phyloP scores from a whole-genome alignment of 2,113 vertebrate species.

The Chaetorhynchus papuensis region DNA sequence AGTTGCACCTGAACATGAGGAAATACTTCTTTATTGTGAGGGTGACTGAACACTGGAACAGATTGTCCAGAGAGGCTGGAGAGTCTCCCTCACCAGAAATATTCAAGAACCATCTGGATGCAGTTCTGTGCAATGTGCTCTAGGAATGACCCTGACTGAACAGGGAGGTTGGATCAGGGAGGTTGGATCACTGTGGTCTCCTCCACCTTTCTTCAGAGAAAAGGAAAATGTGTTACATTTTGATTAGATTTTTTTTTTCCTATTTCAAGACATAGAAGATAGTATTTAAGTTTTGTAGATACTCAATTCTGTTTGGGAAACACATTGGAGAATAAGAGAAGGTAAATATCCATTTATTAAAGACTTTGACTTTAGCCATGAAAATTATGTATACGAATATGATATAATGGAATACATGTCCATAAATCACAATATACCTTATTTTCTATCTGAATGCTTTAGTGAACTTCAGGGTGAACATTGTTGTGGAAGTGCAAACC shows the following conservation, averaged over 20 bases:
- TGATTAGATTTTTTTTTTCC: background rate
- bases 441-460: slow-evolving; percentile 11
- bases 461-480: background rate
- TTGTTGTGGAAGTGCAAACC: background rate
- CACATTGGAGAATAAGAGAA: background rate
- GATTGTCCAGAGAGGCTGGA: background rate
- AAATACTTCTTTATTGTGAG: background rate
- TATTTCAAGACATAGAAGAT: background rate
- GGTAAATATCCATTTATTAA: background rate
- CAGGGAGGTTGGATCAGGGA: background rate
- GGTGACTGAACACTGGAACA: rapidly evolving
- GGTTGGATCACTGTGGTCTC: background rate
- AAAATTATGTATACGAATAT: background rate
- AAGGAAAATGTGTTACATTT: background rate
- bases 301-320: background rate
- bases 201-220: background rate
- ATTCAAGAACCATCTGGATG: background rate
- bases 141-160: background rate
- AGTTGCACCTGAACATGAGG: background rate
- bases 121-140: background rate
- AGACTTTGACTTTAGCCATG: background rate
- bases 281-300: background rate
- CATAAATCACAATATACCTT: background rate
- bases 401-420: background rate
- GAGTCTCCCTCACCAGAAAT: background rate